Evolutionary conservation across 1,140 invertebrate species (phyloP), one percentile per base, ranked within the genome.

Genomic region (Bombus turneri): DNA sequence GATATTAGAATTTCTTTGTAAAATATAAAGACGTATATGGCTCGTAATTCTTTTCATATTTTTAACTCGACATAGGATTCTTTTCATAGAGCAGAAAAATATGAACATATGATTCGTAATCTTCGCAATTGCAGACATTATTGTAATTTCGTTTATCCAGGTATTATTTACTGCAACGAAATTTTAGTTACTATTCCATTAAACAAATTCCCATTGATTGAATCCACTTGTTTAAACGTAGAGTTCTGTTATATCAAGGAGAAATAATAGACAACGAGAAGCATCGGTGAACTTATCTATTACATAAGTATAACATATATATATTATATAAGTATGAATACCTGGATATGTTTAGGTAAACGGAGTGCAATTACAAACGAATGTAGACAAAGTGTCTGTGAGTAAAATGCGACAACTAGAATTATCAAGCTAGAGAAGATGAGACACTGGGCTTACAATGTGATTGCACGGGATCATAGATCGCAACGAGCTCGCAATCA

Each of bases 401-500:
- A 31, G n/a, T 2, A 31, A 13, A 25, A 69, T 3, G 25, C 18
- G 34, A 28, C 68, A 22, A 34, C 2, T 3, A 18, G 31, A 34
- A 68, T 39, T 37, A 69, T 39, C 68, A 72, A 22, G n/a, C 2
- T 9, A 22, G n/a, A 25, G 22, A 18, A n/a, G 22, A 28, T n/a
- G 25, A 39, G 62, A 69, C 37, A 69, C 22, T 3, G 22, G 3
- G 18, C 22, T 34, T 59, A 62, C 2, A 28, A 25, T 25, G 6
- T 9, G 76, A 69, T 79, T 59, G 47, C 28, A 59, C 43, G 39
- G 66, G n/a, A 83, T 69, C 74, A 74, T 77, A 69, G 31, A 25
- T 71, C 69, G 69, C 31, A 68, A 10, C 39, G 57, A 91, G 77
- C 88, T 90, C 68, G 88, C 91, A 93, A 93, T 93, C 93, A 92